These are phyloP conservation scores for Falco novaeseelandiae DNA, from an alignment of 2,797 vertebrate genomes.

Conservation along the genomic window DNA sequence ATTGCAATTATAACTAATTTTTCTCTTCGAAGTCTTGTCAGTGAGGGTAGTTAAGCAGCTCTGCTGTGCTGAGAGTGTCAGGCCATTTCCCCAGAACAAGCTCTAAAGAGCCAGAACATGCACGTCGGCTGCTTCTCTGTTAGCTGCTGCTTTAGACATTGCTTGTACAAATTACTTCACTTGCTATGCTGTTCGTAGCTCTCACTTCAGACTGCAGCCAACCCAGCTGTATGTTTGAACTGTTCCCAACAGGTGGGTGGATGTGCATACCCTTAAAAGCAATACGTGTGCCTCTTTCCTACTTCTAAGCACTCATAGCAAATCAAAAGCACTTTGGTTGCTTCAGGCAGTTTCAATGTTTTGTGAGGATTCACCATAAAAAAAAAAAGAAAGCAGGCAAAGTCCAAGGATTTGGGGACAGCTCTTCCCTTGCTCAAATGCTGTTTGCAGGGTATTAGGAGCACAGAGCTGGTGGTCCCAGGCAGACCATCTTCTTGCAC, in stretches of 20 bases:
- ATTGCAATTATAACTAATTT: conserved; percentile 43
- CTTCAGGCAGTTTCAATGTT: conserved; percentile 46
- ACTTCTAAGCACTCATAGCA: neutral
- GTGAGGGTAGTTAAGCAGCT: conserved; percentile 34
- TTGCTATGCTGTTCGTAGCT: neutral
- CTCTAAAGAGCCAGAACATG: neutral
- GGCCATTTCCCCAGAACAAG: conserved; percentile 36
- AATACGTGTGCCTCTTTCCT: conserved; percentile 19
- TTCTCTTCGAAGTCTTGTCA: conserved; percentile 36
- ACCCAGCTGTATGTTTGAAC: conserved; percentile 12
- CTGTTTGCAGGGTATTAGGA: neutral
- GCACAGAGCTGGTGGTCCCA: neutral
- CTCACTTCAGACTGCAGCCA: conserved; percentile 26
- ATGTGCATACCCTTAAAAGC: neutral
- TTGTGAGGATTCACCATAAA: neutral
- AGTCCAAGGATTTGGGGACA: neutral
- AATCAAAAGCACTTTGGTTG: conserved; percentile 33
- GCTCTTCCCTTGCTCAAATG: neutral
- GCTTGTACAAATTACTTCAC: neutral
- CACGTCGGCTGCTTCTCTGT: neutral
- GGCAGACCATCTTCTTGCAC: neutral
- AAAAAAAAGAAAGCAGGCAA: neutral
- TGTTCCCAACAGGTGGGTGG: conserved; percentile 32
- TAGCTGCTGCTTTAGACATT: neutral
- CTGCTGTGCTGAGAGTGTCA: conserved; percentile 8